Base-by-base conservation (phyloP, 2,888 invertebrate species). In the Criorhina ranunculi region DNA sequence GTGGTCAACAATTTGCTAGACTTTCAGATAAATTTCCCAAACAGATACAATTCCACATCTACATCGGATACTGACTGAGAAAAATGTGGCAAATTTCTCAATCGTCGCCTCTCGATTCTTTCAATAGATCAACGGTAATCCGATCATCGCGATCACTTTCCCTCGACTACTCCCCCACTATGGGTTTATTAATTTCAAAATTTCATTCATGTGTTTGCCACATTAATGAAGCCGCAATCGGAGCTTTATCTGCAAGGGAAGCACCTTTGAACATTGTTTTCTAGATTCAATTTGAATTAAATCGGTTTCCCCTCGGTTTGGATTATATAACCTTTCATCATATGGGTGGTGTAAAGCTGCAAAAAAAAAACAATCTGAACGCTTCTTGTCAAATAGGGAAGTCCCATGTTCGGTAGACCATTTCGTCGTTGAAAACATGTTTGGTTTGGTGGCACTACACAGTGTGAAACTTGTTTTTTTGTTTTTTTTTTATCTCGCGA, bases 71-170 rank as follows among this genome's bases (percentile, higher is more conserved):
- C 29, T 29, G n/a, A 51, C 11, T 19, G n/a, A 1, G n/a, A 24
- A 53, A 53, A 17, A 6, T 6, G 31, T n/a, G 2, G 7, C 12
- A 24, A 35, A 40, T 59, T 49, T 37, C 59, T 59, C 46, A 46
- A 70, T 59, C 24, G 6, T n/a, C 15, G 5, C 9, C n/a, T 51
- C 9, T 31, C 29, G 8, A 53, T 66, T 70, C 6, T 59, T 37
- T 37, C 33, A 59, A 57, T 24, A 57, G 24, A 69, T 46, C 46
- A 0, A 31, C 12, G 24, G 59, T 70, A 70, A 70, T 70, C 35
- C 29, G 35, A 29, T 35, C 49, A 24, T 49, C 4, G 15, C 19
- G 9, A 46, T 70, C 59, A 70, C 70, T 70, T 70, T 70, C 70
- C 11, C 33, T 33, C n/a, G 17, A 31, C 5, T 12, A 15, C 37